Evolutionary conservation across 2,797 vertebrate genomes (phyloP), one percentile per base, ranked within the genome.

Genomic region (Myripristis murdjan): DNA sequence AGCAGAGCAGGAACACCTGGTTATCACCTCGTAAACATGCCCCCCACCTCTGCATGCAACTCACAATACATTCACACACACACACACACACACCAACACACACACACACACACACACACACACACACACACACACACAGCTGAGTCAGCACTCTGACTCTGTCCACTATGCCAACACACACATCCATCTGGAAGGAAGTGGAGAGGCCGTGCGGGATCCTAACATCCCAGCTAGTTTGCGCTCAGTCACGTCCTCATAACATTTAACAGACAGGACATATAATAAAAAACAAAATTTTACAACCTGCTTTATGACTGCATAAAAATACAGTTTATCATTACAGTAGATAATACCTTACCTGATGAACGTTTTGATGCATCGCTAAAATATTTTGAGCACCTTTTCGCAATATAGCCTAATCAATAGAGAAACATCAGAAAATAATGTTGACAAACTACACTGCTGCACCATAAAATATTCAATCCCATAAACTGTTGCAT

Each of bases 111-210:
- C 64, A 26, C 39, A 46, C 24, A 61, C 64, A 56, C 26, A 67
- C 68, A 57, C 68, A 33, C 18, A 58, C 55, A 69, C 31, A 56
- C 26, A 67, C 68, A 62, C 63, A 33, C 10, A 58, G 77, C 79
- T 58, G 66, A 87, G 73, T 88, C 82, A 86, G 89, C 88, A 66
- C 55, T 85, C 49, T 60, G 48, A 64, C 54, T 60, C 26, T 26
- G 63, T 66, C 58, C 47, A 31, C 43, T 0, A 8, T 33, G 82
- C 87, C 85, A 86, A 90, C 74, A 77, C 82, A 87, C 72, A 92
- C 90, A 87, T 88, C 79, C 86, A 90, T 83, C 87, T 85, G 89
- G 91, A 90, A 92, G 92, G 91, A 93, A 92, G 73, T 61, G 58
- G 79, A 44, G 82, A 84, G 82, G 77, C 77, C 54, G 61, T 11